phyloP scores from a whole-genome alignment of 2,888 invertebrate species.

The Taenaris catops region DNA sequence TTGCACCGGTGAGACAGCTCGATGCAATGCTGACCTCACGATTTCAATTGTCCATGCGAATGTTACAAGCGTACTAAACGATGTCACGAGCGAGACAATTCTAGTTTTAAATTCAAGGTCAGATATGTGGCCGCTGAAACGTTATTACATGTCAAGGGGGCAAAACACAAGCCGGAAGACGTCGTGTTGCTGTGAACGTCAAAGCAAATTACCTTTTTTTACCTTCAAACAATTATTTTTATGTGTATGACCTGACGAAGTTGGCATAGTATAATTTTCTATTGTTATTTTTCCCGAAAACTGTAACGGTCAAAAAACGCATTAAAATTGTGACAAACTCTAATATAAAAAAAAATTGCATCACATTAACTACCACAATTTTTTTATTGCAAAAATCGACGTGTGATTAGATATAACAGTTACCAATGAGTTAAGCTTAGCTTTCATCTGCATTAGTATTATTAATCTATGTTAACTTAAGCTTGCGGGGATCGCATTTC shows the following conservation, averaged over 20 bases:
- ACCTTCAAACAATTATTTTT: slow-evolving; percentile 1
- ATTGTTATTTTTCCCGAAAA: slow-evolving; percentile 1
- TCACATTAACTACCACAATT: slow-evolving; percentile 7
- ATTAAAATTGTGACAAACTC: slow-evolving; percentile 1
- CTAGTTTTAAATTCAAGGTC: slow-evolving; percentile 73
- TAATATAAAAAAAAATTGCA: slow-evolving; percentile 2
- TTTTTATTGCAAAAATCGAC: slow-evolving; percentile 13
- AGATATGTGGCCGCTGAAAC: slow-evolving; percentile 55
- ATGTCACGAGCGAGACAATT: slow-evolving; percentile 70
- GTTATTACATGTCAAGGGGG: slow-evolving; percentile 29
- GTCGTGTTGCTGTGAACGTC: slow-evolving; percentile 1
- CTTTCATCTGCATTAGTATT: slow-evolving; percentile 15
- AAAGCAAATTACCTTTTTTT: slow-evolving; percentile 10
- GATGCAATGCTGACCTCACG: slow-evolving; percentile 75
- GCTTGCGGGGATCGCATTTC: slow-evolving; percentile 17
- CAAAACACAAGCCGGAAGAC: slow-evolving; percentile 3
- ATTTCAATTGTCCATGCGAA: slow-evolving; percentile 77
- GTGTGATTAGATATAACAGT: slow-evolving; percentile 18
- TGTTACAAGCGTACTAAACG: slow-evolving; percentile 70
- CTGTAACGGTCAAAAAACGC: background rate
- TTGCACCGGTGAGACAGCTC: slow-evolving; percentile 64
- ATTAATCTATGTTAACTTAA: slow-evolving; percentile 21
- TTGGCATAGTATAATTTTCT: background rate
- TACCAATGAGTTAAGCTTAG: slow-evolving; percentile 16
- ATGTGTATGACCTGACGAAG: slow-evolving; percentile 5